Evolutionary conservation across 2,888 invertebrate genomes (phyloP).

Genomic region (Anorthoa munda): DNA sequence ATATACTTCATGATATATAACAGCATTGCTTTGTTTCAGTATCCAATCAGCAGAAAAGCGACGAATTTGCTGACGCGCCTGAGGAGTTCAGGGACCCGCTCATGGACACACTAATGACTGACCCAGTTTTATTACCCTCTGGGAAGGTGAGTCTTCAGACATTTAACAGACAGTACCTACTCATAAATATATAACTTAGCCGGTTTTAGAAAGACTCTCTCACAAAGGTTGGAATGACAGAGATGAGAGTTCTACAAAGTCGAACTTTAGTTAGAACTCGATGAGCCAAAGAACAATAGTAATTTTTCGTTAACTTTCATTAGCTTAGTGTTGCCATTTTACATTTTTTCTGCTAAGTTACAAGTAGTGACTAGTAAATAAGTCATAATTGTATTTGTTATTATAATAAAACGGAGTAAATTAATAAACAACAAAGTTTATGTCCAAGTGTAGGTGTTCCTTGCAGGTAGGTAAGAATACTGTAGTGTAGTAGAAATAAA

Average conservation of each 20-base stretch:
- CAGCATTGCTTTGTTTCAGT: conserved; percentile 78
- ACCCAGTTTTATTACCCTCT: conserved; percentile 98
- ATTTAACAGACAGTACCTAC: neutral
- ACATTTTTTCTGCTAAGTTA: too few relatives aligned
- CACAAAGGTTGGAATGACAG: neutral
- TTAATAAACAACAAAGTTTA: too few relatives aligned
- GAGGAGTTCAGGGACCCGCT: conserved; percentile 99
- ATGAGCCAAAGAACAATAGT: neutral
- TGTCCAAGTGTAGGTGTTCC: too few relatives aligned
- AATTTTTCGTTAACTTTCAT: too few relatives aligned
- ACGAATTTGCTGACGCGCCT: conserved; percentile 98
- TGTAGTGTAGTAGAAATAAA: too few relatives aligned
- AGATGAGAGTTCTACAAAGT: too few relatives aligned
- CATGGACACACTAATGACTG: conserved; percentile 99
- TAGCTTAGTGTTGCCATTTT: too few relatives aligned
- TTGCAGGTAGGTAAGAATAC: too few relatives aligned
- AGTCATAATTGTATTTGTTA: too few relatives aligned
- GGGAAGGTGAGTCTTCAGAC: conserved; percentile 90
- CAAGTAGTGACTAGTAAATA: too few relatives aligned
- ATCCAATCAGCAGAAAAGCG: conserved; percentile 96
- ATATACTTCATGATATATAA: neutral
- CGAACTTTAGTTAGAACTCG: neutral
- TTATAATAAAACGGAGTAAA: too few relatives aligned
- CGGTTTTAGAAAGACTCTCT: neutral
- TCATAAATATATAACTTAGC: neutral